These are phyloP conservation scores for Hydrotaea cyrtoneurina DNA, from an alignment of 2,888 invertebrate species.

Conservation along the genomic window DNA sequence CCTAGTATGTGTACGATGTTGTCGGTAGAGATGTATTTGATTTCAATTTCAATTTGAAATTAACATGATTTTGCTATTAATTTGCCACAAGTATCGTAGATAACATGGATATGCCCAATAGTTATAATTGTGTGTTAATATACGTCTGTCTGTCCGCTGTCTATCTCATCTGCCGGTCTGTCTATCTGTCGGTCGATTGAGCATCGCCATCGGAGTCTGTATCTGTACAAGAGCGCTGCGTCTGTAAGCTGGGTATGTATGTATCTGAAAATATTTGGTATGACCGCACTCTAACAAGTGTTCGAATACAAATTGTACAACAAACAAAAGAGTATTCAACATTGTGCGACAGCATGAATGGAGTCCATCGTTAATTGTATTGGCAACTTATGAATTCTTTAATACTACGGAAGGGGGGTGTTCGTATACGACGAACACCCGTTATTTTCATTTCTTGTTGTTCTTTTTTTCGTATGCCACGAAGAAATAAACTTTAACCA, in stretches of 20 bases:
- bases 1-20: neutral
- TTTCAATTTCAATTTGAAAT: constrained; percentile 30
- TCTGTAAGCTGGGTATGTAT: too few relatives aligned
- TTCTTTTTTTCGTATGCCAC: too few relatives aligned
- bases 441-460: too few relatives aligned
- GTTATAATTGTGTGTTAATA: constrained; percentile 17
- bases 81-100: constrained; percentile 51
- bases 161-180: neutral
- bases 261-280: too few relatives aligned
- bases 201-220: neutral
- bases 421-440: too few relatives aligned
- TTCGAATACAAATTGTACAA: neutral
- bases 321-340: neutral
- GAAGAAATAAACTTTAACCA: too few relatives aligned
- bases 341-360: neutral
- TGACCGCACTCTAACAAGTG: neutral
- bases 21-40: neutral
- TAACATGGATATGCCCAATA: constrained; percentile 31
- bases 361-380: neutral
- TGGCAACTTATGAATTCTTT: neutral
- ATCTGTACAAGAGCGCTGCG: too few relatives aligned
- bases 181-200: neutral
- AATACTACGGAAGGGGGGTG: too few relatives aligned
- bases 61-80: constrained; percentile 63
- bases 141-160: neutral